Evolutionary conservation across 2,113 vertebrate genomes (phyloP).

Genomic region (Colius striatus): DNA sequence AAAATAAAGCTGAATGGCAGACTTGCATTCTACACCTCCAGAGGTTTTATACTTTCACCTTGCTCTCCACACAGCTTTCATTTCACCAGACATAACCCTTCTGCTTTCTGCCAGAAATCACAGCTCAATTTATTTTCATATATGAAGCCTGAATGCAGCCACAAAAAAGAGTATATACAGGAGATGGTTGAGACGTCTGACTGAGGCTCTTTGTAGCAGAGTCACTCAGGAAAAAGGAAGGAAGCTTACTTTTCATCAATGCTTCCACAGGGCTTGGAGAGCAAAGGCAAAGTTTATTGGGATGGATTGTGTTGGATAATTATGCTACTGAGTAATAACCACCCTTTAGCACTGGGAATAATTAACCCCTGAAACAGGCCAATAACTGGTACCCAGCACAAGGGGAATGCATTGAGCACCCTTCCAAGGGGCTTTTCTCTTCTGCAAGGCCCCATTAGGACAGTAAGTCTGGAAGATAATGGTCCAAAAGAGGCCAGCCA

Average conservation of each 20-base stretch:
- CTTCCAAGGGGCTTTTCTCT: neutral
- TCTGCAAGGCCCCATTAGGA: neutral
- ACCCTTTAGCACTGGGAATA: neutral
- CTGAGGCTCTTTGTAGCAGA: neutral
- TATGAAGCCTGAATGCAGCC: neutral
- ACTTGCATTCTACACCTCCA: neutral
- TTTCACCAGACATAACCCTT: neutral
- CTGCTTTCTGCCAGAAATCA: neutral
- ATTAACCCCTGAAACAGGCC: neutral
- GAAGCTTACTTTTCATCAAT: neutral
- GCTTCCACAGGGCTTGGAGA: neutral
- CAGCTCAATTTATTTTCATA: neutral
- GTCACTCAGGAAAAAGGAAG: neutral
- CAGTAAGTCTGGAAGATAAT: neutral
- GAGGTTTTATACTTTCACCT: neutral
- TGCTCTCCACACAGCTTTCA: neutral
- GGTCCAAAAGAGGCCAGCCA: neutral
- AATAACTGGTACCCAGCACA: accelerated
- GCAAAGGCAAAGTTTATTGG: neutral
- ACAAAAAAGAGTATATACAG: neutral
- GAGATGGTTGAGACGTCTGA: neutral
- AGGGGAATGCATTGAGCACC: neutral
- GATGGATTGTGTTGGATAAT: neutral
- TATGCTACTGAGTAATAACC: neutral
- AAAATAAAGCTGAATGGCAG: conserved; percentile 37